These are phyloP conservation scores for Meleagris gallopavo DNA, from an alignment of 2,113 vertebrate species.

Conservation along the genomic window DNA sequence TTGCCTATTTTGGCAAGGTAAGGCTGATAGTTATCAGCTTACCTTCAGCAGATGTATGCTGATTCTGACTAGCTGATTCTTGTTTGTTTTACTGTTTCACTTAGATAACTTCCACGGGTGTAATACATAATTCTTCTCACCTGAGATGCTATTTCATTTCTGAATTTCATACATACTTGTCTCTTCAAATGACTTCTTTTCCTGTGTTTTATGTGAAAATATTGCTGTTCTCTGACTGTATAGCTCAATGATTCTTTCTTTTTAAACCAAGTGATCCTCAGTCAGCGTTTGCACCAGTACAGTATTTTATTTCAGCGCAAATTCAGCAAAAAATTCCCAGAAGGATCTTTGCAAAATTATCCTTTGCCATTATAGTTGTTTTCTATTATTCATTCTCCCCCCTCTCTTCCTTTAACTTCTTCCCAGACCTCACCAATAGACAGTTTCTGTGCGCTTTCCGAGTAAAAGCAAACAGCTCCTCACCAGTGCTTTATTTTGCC, in stretches of 20 bases:
- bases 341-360: not conserved
- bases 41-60: not conserved
- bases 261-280: constrained; percentile 21
- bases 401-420: not conserved
- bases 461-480: not conserved
- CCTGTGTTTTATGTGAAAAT: constrained; percentile 14
- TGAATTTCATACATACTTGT: not conserved
- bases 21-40: not conserved
- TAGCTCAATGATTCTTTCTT: not conserved
- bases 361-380: constrained; percentile 3
- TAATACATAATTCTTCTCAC: not conserved
- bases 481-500: not conserved
- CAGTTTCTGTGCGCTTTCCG: not conserved
- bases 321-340: not conserved
- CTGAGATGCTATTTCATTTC: not conserved
- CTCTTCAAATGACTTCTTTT: not conserved
- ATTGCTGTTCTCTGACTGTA: not conserved
- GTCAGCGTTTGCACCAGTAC: not conserved
- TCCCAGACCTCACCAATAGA: not conserved
- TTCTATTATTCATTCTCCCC: not conserved
- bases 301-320: constrained; percentile 24
- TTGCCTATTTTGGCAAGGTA: not conserved
- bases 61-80: not conserved
- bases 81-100: not conserved
- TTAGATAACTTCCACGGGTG: not conserved